These are phyloP conservation scores for Petrocephalus microphthalmus DNA, from an alignment of 2,113 vertebrate genomes.

Conservation along the genomic window DNA sequence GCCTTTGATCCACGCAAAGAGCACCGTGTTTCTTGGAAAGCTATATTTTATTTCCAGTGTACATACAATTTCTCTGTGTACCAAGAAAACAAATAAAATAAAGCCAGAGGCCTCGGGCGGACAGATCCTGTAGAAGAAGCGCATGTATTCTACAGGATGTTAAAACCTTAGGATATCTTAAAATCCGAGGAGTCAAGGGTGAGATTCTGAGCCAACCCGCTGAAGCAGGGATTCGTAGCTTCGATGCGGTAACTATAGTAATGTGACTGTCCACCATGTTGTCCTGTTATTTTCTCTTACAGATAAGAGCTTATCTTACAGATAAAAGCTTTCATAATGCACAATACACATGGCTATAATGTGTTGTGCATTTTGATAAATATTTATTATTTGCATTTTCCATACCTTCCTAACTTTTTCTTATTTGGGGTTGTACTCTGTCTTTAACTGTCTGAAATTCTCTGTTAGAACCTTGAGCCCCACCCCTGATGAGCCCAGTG, in stretches of 20 bases:
- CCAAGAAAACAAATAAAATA: not conserved
- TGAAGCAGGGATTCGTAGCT: not conserved
- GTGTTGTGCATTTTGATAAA: too few species aligned
- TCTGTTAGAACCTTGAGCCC: too few species aligned
- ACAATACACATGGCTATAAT: too few species aligned
- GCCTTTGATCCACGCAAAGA: constrained; percentile 16
- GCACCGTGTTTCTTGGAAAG: not conserved
- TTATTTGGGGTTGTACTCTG: too few species aligned
- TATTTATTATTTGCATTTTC: too few species aligned
- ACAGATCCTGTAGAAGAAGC: not conserved
- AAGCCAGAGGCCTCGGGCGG: not conserved
- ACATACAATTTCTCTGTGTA: not conserved
- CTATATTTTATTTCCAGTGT: not conserved
- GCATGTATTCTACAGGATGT: not conserved
- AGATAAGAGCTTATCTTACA: too few species aligned
- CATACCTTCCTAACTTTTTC: too few species aligned
- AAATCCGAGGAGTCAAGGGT: not conserved
- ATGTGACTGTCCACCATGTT: too few species aligned
- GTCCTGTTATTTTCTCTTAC: too few species aligned
- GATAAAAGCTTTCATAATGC: too few species aligned
- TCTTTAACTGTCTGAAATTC: too few species aligned
- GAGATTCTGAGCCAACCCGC: not conserved
- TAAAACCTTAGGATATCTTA: not conserved
- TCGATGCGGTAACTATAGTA: not conserved
- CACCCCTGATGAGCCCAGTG: too few species aligned